Evolutionary conservation across 2,888 invertebrate genomes (phyloP), one percentile per base, ranked within the genome.

Genomic region (Acanthosepion esculentum): DNA sequence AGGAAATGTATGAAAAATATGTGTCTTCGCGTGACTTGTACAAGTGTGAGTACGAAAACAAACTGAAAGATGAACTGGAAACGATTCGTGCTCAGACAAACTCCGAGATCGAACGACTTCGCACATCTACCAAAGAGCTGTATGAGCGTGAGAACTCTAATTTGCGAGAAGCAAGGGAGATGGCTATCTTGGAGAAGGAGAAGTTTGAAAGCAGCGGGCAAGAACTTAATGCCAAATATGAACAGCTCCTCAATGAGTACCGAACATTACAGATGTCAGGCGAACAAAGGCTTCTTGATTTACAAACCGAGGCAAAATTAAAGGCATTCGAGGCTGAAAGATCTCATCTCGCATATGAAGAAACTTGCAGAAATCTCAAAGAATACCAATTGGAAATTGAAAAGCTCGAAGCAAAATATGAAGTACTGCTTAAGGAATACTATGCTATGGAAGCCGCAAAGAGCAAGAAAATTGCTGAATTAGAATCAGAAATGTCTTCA

Each of bases 1-100:
- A 97, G 95, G 97, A 97, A 95, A 96, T 97, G 96, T 97, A 97
- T 95, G 97, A 97, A 95, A 97, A 97, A 96, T 97, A 97, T 96
- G 97, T 97, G n/a, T 95, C 96, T 94, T 91, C 20, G 95, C 97
- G 97, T 95, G 97, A 97, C 94, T 97, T 97, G 95, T 97, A 97
- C 95, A 97, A 97, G 91, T 96, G 96, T 93, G 97, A 97, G 92
- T 97, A 97, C 96, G 97, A 97, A 95, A 96, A 96, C 92, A 97
- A 97, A 95, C 96, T 97, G 41, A 95, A 96, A 91, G 97, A 97
- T 55, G 97, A 97, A 94, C 95, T 97, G 91, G 97, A 97, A 91
- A 96, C 96, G 95, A 97, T 97, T 26, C 95, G 97, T 94, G 95
- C 96, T 1, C 95, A 96, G 59, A 97, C 97, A 50, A 97, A 97